Evolutionary conservation across 2,888 invertebrate species (phyloP).

Genomic region (Cabera pusaria): DNA sequence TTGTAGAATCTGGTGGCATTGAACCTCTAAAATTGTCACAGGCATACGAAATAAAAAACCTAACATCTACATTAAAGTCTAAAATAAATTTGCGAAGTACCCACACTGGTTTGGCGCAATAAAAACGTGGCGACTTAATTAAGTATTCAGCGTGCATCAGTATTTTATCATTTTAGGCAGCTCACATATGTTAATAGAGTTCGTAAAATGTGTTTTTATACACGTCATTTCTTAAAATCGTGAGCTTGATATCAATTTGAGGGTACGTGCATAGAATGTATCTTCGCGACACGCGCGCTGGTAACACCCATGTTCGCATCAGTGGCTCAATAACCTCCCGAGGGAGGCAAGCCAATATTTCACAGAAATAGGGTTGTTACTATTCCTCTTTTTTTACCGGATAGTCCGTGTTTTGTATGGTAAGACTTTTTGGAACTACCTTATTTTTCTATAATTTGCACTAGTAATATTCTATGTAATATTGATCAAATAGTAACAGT

Average conservation of each 20-base stretch:
- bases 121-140: conserved; percentile 40
- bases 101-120: no score
- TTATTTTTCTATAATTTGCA: no score
- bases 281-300: conserved; percentile 43
- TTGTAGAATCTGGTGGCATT: conserved; percentile 14
- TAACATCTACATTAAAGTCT: no score
- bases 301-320: conserved; percentile 28
- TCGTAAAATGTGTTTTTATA: conserved; percentile 59
- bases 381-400: background rate
- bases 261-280: conserved; percentile 57
- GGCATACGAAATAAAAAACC: background rate
- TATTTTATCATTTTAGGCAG: conserved; percentile 55
- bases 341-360: conserved; percentile 30
- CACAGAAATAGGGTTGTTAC: conserved; percentile 18
- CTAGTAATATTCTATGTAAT: no score
- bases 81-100: no score
- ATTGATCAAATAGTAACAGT: no score
- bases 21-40: conserved; percentile 17
- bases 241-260: conserved; percentile 67
- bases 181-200: conserved; percentile 51
- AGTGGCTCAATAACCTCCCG: conserved; percentile 28
- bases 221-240: conserved; percentile 68
- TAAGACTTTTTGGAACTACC: no score
- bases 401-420: no score
- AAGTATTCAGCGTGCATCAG: conserved; percentile 45